A percentile compares a stretch with the other conserved stretches of the same genome.
Conservation (phyloP, 2,888 invertebrate genomes). For the Octonoba sinensis region DNA sequence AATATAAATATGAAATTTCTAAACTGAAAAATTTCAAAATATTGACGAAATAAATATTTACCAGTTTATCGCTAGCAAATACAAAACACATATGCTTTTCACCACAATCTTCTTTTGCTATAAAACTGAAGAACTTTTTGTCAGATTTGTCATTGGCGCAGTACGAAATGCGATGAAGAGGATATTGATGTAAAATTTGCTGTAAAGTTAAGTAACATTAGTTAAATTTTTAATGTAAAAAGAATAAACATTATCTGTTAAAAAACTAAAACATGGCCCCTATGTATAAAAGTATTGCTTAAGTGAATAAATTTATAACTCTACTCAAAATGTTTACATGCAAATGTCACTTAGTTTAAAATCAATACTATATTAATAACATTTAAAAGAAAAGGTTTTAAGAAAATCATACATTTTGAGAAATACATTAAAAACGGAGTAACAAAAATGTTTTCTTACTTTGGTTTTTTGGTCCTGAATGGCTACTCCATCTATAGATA, state of each 20-base stretch:
- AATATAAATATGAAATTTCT: too few species aligned
- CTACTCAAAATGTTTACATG: too few species aligned
- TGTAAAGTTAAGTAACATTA: slow-evolving; percentile 68
- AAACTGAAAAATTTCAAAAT: too few species aligned
- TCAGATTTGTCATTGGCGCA: slow-evolving; percentile 99
- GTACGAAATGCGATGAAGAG: slow-evolving; percentile 96
- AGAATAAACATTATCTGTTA: neutral
- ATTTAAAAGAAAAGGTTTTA: too few species aligned
- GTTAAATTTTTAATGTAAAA: neutral
- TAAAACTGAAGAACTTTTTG: slow-evolving; percentile 96
- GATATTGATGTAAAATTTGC: slow-evolving; percentile 92
- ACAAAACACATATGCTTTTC: slow-evolving; percentile 96
- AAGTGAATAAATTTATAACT: neutral
- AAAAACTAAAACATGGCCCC: neutral
- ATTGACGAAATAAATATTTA: slow-evolving; percentile 69
- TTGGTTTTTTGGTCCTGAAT: slow-evolving; percentile 82
- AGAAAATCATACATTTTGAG: too few species aligned
- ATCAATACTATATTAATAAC: too few species aligned
- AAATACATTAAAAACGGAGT: too few species aligned
- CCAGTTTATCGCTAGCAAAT: slow-evolving; percentile 94
- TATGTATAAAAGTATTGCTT: neutral
- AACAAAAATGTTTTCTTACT: slow-evolving; percentile 68
- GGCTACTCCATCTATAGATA: slow-evolving; percentile 96
- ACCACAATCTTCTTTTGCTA: slow-evolving; percentile 83
- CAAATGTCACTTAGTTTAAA: too few species aligned